Evolutionary conservation across 2,888 invertebrate genomes (phyloP).

Genomic region (Drosophila barbarae): DNA sequence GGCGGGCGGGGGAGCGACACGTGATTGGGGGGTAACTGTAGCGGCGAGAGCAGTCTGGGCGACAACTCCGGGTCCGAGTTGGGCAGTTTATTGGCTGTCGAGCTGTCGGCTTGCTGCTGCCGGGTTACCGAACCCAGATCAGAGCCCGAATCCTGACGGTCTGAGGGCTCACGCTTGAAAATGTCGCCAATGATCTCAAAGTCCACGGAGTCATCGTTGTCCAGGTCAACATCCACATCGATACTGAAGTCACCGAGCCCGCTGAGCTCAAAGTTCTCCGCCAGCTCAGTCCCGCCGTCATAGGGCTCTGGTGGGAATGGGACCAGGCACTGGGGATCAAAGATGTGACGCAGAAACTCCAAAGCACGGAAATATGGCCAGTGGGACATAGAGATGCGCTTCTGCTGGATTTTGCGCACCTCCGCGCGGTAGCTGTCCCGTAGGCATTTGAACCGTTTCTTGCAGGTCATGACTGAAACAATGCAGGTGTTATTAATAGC

Average conservation of each 20-base stretch:
- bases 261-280: conserved; percentile 3
- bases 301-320: conserved; percentile 41
- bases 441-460: conserved; percentile 59
- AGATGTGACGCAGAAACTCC: conserved; percentile 58
- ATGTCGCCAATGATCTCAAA: conserved; percentile 65
- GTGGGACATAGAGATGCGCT: conserved; percentile 25
- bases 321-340: conserved; percentile 51
- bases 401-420: conserved; percentile 57
- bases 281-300: background rate
- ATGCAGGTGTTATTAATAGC: conserved; percentile 12
- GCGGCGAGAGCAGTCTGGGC: conserved; percentile 43
- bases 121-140: conserved; percentile 27
- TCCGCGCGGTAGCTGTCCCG: conserved; percentile 58
- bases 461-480: conserved; percentile 44
- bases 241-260: conserved; percentile 50
- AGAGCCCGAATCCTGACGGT: conserved; percentile 24
- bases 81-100: conserved; percentile 14
- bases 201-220: conserved; percentile 60
- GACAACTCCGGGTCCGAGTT: conserved; percentile 44
- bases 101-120: conserved; percentile 8
- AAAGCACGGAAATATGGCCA: conserved; percentile 55
- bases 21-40: conserved; percentile 9
- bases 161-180: conserved; percentile 44
- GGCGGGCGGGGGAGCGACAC: conserved; percentile 1
- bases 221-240: conserved; percentile 57